Evolutionary conservation across 1,140 invertebrate species (phyloP).

Genomic region (Dendrolimus kikuchii): DNA sequence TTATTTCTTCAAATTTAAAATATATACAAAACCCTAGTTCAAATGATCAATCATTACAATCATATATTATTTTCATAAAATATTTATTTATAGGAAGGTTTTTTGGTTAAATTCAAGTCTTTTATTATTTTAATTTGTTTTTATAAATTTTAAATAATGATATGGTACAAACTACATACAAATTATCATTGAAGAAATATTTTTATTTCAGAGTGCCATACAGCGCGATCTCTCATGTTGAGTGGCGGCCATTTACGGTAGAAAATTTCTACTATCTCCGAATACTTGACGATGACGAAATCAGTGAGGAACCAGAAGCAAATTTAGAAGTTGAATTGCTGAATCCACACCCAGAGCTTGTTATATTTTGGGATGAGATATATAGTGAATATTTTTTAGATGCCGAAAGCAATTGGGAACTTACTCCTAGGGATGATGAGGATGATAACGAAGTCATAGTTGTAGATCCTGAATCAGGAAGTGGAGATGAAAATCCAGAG

Average conservation of each 20-base stretch:
- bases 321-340: conserved; percentile 32
- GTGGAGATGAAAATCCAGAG: conserved; percentile 7
- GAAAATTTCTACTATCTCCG: conserved; percentile 27
- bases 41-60: background rate
- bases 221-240: conserved; percentile 27
- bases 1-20: background rate
- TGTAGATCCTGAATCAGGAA: conserved; percentile 4
- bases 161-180: background rate
- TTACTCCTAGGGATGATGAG: conserved; percentile 24
- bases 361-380: conserved; percentile 48
- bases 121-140: no score
- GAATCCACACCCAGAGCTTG: conserved; percentile 31
- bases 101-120: no score
- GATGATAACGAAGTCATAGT: conserved; percentile 10
- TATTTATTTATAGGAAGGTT: no score
- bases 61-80: no score
- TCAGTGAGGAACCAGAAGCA: conserved; percentile 17
- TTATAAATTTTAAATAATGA: no score
- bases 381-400: conserved; percentile 43
- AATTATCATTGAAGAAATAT: conserved; percentile 4
- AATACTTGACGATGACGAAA: conserved; percentile 30
- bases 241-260: conserved; percentile 35
- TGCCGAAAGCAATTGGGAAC: conserved; percentile 34
- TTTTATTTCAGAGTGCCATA: conserved; percentile 33
- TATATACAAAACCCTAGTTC: background rate